Base-by-base conservation (phyloP, 2,888 invertebrate species). In the Mylabris sibirica region DNA sequence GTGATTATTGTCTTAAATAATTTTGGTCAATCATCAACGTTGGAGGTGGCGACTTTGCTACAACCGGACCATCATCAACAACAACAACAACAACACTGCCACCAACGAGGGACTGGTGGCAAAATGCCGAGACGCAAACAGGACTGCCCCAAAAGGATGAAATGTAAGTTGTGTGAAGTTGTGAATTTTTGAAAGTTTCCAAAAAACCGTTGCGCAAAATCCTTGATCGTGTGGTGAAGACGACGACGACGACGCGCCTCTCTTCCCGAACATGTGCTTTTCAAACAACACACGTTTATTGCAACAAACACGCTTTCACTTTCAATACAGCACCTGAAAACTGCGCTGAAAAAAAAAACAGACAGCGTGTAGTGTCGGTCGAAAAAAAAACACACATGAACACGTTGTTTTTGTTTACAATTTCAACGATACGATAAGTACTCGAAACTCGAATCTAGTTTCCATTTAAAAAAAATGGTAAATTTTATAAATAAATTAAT, bases 101-200 rank as follows among this genome's bases (percentile, higher is more conserved):
- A 64, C 72, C 65, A 64, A 30, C 70, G 63, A 57, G 60, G 34
- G 60, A 53, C 17, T 41, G 35, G 20, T 53, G 73, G 74, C 80
- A 84, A 75, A 75, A 87, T 87, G 87, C 85, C 87, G 74, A 84
- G 87, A 79, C 84, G 87, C 78, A 87, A 87, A 80, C 87, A 87
- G 81, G 84, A 87, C 78, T 86, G 86, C 74, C 87, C 87, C 73
- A 87, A 87, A 82, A 83, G 86, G 77, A 87, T 87, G 87, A 87
- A 87, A 87, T 87, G 87, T 86, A 82, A 84, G 85, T 85, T 60
- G 67, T 35, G 49, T 20, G n/a, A 26, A 62, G 60, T 53, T 49
- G 66, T 20, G 66, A 6, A 17, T 44, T 44, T 11, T n/a, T n/a
- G n/a, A 17, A 44, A 44, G 44, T 44, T 44, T 17, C 5, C 12